These are phyloP conservation scores for Rhea americana DNA, from an alignment of 2,113 vertebrate species.

Conservation along the genomic window DNA sequence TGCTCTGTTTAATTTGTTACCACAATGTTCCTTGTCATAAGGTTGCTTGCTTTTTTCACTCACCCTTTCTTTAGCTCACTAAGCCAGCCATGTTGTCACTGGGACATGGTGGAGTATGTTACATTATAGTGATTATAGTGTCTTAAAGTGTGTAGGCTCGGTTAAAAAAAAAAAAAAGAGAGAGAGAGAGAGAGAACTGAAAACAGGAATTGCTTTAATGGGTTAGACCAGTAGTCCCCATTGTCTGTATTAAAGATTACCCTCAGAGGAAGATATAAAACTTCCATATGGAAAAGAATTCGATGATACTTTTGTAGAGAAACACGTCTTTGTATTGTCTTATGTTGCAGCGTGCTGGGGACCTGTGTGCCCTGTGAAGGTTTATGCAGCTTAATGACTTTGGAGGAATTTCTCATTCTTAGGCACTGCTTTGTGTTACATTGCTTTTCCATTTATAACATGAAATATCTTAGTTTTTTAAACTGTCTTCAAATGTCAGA, in stretches of 20 bases:
- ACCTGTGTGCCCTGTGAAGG: neutral
- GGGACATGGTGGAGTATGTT: neutral
- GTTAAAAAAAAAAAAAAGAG: neutral
- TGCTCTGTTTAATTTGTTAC: neutral
- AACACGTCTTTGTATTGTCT: neutral
- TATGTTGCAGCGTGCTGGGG: neutral
- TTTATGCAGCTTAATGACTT: neutral
- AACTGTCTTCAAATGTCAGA: neutral
- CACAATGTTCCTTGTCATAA: neutral
- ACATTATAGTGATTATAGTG: neutral
- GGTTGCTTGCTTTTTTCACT: neutral
- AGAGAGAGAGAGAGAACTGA: neutral
- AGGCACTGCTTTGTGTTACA: neutral
- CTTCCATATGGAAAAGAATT: neutral
- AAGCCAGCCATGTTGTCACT: neutral
- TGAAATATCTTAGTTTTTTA: neutral
- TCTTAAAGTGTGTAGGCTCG: neutral
- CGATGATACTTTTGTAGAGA: neutral
- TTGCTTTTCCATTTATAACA: neutral
- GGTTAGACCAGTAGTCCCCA: neutral
- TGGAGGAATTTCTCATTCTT: neutral
- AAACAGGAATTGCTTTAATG: neutral
- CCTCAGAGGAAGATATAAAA: neutral
- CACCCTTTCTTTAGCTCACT: neutral
- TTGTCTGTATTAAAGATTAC: neutral